Conservation (phyloP, 2,888 invertebrate species). For the Lycophotia porphyrea region DNA sequence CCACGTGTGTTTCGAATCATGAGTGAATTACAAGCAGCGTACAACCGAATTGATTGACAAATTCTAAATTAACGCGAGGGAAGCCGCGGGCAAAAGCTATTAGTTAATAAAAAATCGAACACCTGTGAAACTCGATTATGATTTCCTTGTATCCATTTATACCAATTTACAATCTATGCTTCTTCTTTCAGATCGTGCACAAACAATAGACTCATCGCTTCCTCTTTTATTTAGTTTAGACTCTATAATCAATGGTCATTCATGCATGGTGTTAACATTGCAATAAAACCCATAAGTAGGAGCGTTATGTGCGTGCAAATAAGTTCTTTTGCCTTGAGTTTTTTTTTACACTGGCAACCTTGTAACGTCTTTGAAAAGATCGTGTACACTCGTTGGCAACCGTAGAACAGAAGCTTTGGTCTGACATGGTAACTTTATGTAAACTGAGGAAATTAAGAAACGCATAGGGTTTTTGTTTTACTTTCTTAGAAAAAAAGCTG, state of each 20-base stretch:
- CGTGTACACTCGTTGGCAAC: conserved; percentile 28
- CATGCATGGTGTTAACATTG: conserved; percentile 47
- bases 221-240: conserved; percentile 32
- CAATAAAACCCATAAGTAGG: conserved; percentile 32
- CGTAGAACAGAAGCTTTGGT: conserved; percentile 3
- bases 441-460: neutral
- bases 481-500: no score
- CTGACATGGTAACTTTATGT: neutral
- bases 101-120: neutral
- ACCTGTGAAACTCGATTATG: neutral
- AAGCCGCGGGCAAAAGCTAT: no score
- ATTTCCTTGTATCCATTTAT: conserved; percentile 32
- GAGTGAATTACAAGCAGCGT: no score
- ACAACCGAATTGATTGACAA: no score
- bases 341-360: conserved; percentile 48
- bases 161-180: conserved; percentile 19
- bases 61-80: no score
- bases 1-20: no score
- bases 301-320: conserved; percentile 54
- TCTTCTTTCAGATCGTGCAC: conserved; percentile 39
- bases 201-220: conserved; percentile 45
- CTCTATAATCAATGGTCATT: conserved; percentile 38
- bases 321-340: conserved; percentile 65
- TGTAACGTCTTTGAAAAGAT: conserved; percentile 42
- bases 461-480: neutral